Conservation (phyloP, 2,797 vertebrate species). For the Gymnothorax reevesii region DNA sequence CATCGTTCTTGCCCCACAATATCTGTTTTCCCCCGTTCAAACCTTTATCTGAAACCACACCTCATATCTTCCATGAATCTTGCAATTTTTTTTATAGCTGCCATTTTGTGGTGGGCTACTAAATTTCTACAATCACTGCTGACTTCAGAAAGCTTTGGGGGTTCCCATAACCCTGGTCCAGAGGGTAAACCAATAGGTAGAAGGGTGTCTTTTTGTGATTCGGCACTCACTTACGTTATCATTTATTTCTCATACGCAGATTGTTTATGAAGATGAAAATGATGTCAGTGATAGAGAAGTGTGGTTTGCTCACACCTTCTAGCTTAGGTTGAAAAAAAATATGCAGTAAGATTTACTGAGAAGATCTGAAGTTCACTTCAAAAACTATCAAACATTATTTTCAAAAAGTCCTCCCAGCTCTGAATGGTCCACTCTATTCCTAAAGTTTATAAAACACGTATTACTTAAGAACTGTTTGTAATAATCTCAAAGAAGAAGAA, state of each 20-base stretch:
- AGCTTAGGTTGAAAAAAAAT: no score
- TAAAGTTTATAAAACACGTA: no score
- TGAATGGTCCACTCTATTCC: no score
- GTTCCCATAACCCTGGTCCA: background rate
- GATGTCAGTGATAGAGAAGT: no score
- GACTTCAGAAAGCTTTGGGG: background rate
- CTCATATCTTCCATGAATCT: background rate
- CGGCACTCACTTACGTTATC: background rate
- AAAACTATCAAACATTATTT: no score
- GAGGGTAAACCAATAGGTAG: background rate
- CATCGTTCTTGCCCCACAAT: slow-evolving; percentile 36
- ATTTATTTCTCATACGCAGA: background rate
- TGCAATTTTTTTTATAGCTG: background rate
- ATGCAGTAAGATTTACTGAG: no score
- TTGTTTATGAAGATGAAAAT: no score
- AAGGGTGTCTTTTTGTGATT: background rate
- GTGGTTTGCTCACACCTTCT: no score
- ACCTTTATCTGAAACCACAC: background rate
- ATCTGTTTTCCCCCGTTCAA: background rate
- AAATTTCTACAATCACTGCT: background rate
- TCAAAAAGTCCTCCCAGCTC: no score
- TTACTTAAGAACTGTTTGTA: no score
- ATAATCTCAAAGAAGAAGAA: no score
- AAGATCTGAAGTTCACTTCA: no score
- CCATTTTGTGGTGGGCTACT: background rate